Base-by-base conservation (phyloP, 2,797 vertebrate genomes). In the Liparis tanakae region DNA sequence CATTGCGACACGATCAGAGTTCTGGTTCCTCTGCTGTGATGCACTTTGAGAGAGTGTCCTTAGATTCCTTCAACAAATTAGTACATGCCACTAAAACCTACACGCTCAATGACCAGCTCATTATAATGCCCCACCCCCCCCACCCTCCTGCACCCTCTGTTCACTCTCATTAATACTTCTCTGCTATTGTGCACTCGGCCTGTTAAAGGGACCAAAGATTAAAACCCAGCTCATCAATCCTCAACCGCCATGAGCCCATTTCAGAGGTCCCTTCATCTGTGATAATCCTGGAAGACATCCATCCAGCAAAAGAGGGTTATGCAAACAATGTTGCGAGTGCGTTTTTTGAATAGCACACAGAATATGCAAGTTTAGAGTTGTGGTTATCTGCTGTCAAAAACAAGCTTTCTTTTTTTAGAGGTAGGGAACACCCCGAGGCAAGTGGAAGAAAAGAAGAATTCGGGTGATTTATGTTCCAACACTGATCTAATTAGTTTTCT, bases 1-100 rank as follows among this genome's bases (percentile, higher is more conserved):
- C 25, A 20, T 57, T 57, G 67, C 66, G 43, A 39, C 39, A 61
- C 48, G 70, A 50, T 37, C 43, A 55, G 51, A 63, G 39, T 25
- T 46, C 3, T 50, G 41, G n/a, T 53, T 79, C 25, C 71, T 79
- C 25, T 34, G 81, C 51, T 78, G 54, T 67, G 72, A 78, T 80
- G 30, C 25, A 58, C 66, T 48, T 74, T 63, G n/a, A 78, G 48
- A 67, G 51, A 51, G 55, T 17, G 41, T 79, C 77, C 76, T 36
- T 36, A 33, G 61, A 84, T 67, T 58, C 51, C 46, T 73, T 61
- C 36, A 62, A 56, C 64, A 76, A 84, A 85, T 85, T 58, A 82
- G 46, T 57, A 53, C 59, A 74, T 74, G 55, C 75, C 60, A 75
- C 46, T 72, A 63, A 80, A 80, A 71, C 54, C 60, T 72, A 61